Evolutionary conservation across 2,113 vertebrate genomes (phyloP), one percentile per base, ranked within the genome.

Genomic region (Callocephalon fimbriatum): DNA sequence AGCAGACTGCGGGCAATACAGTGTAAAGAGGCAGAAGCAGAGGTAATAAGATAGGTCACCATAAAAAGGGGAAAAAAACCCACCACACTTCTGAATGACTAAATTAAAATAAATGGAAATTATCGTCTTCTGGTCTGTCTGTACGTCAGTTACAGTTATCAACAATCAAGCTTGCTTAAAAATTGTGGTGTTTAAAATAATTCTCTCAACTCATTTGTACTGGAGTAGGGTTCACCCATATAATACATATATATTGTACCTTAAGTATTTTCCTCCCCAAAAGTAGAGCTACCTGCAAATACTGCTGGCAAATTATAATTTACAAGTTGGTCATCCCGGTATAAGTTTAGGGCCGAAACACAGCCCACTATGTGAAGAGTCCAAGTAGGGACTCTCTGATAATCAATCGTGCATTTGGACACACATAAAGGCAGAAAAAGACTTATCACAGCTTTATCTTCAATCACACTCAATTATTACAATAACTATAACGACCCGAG

Each of bases 41-140:
- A 91, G 23, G 71, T 51, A 63, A 88, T 44, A 35, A 77, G 61
- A 48, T 4, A 54, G 9, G 10, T 58, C 51, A 44, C 15, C 2
- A 44, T 7, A 50, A 32, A 32, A 27, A 27, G 5, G 1, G 1
- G 5, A 4, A 6, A 44, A 44, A 29, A 15, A 3, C 7, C 12
- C 8, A 78, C 1, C 2, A 8, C 22, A 66, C 19, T 18, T 77
- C 59, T 51, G 37, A 92, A 80, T 29, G 32, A 79, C n/a, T 82
- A 53, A 44, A 79, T 63, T 79, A 78, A 85, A 84, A 79, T 10
- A 67, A 5, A 7, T 42, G 15, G 42, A 92, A 91, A 80, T 23
- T 62, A 42, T 35, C 2, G 2, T 27, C 32, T 66, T 83, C 42
- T 50, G 16, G 76, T 70, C 38, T 27, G 5, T 29, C 35, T 48